phyloP scores from a whole-genome alignment of 2,797 vertebrate genomes.

The Poecilia gillii region DNA sequence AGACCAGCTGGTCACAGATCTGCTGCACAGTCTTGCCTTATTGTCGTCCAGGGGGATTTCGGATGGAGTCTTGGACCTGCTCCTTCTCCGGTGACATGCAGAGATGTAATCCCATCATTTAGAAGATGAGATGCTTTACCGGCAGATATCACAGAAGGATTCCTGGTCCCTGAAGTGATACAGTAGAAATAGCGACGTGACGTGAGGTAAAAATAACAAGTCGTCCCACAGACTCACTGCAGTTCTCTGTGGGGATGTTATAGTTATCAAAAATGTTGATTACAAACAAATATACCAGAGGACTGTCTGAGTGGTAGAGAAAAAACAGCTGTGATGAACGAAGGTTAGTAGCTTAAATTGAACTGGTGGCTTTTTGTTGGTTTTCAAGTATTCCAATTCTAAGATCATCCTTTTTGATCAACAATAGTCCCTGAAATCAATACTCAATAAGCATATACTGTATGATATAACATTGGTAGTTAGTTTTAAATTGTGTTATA shows the following conservation, averaged over 20 bases:
- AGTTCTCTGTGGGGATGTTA: slow-evolving; percentile 26
- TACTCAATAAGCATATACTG: neutral
- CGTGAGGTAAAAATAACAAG: slow-evolving; percentile 56
- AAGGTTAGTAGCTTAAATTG: neutral
- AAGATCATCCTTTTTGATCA: neutral
- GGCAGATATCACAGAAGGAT: slow-evolving; percentile 33
- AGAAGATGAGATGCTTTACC: slow-evolving; percentile 43
- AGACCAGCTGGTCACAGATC: slow-evolving; percentile 62
- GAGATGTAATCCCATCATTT: slow-evolving; percentile 43
- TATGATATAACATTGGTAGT: neutral
- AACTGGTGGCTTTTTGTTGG: neutral
- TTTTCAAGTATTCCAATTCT: neutral
- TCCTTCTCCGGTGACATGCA: slow-evolving; percentile 37
- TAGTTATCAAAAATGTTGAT: neutral
- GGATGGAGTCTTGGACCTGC: slow-evolving; percentile 13
- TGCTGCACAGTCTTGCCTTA: slow-evolving; percentile 39
- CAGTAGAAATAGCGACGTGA: slow-evolving; percentile 35
- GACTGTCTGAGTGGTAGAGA: neutral
- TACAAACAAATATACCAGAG: neutral
- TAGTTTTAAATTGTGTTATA: neutral
- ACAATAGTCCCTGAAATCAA: neutral
- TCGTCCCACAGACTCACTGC: slow-evolving; percentile 12
- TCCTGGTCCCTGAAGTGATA: slow-evolving; percentile 49
- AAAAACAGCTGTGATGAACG: neutral
- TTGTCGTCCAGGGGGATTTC: slow-evolving; percentile 49